Conservation (phyloP, 2,113 vertebrate genomes). For the Salvelinus alpinus region DNA sequence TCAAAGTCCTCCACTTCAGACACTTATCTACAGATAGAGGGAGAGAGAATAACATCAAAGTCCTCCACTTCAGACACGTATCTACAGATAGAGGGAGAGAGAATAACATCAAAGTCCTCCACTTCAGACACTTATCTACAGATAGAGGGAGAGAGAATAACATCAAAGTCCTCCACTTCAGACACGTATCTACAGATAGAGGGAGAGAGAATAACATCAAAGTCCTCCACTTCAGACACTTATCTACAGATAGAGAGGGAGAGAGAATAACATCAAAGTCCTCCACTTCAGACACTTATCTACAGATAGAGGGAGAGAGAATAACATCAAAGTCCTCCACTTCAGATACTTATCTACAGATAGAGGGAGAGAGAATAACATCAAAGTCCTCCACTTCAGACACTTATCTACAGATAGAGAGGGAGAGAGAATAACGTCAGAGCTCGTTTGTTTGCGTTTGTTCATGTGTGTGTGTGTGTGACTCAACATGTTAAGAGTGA, state of each 20-base stretch:
- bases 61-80: conserved; percentile 96
- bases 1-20: conserved; percentile 94
- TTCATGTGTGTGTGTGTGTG: background rate
- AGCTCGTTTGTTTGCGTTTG: background rate
- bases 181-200: conserved; percentile 83
- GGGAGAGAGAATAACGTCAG: background rate
- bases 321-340: conserved; percentile 81
- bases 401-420: conserved; percentile 81
- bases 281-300: conserved; percentile 98
- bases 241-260: conserved; percentile 72
- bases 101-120: conserved; percentile 79
- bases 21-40: conserved; percentile 81
- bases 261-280: conserved; percentile 60
- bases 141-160: conserved; percentile 7
- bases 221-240: conserved; percentile 96
- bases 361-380: background rate
- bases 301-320: conserved; percentile 51
- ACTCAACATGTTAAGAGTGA: background rate
- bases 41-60: conserved; percentile 58
- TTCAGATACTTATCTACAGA: conserved; percentile 91
- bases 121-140: conserved; percentile 94
- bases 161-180: conserved; percentile 91
- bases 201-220: conserved; percentile 53
- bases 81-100: conserved; percentile 69
- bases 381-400: conserved; percentile 93